Evolutionary conservation across 2,797 vertebrate species (phyloP).

Genomic region (Vultur gryphus): DNA sequence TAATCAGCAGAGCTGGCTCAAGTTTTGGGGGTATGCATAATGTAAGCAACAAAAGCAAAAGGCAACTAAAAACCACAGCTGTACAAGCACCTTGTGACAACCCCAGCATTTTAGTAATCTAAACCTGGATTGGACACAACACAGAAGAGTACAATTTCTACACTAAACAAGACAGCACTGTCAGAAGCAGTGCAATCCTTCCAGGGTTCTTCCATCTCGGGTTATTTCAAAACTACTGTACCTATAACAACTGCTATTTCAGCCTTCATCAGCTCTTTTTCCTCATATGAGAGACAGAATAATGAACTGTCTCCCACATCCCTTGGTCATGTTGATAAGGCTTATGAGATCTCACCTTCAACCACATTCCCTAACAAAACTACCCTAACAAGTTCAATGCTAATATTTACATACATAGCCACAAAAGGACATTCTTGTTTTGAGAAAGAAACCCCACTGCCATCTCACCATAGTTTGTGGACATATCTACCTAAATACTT

Average conservation of each 20-base stretch:
- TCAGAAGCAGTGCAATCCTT: neutral
- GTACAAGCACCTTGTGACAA: neutral
- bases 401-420: neutral
- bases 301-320: neutral
- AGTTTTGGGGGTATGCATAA: neutral
- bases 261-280: neutral
- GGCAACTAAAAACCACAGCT: neutral
- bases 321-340: neutral
- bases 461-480: neutral
- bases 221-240: neutral
- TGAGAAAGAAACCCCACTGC: neutral
- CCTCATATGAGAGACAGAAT: neutral
- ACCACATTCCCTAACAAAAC: neutral
- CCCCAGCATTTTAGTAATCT: neutral
- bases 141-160: neutral
- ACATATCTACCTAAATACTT: neutral
- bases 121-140: neutral
- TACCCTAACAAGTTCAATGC: fast-evolving
- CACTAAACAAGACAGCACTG: neutral
- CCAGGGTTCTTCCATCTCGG: neutral
- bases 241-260: neutral
- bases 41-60: neutral
- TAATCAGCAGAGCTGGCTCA: neutral
- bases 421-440: neutral
- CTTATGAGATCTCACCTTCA: neutral